These are phyloP conservation scores for Balanococcus diminutus DNA, from an alignment of 2,888 invertebrate genomes.

Conservation along the genomic window DNA sequence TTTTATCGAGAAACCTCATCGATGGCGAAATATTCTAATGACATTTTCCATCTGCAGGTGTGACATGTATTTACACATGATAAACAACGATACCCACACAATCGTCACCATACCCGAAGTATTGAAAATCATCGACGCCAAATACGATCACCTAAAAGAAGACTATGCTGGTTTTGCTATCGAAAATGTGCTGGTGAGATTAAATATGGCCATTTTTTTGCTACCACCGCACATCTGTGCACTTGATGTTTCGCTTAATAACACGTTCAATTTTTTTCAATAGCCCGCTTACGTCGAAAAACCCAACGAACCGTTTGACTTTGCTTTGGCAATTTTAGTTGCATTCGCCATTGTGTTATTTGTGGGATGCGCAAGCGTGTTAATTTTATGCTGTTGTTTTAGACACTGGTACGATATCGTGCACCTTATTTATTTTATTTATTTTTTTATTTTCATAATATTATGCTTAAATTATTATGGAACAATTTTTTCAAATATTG, in stretches of 20 bases:
- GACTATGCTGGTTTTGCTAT: conserved; percentile 77
- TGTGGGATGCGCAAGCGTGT: conserved; percentile 84
- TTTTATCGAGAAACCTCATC: neutral
- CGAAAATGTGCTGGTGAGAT: conserved; percentile 67
- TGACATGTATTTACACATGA: conserved; percentile 83
- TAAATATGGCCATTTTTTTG: neutral
- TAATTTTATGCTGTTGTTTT: conserved; percentile 85
- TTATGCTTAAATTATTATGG: too few relatives aligned
- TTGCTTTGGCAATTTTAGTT: conserved; percentile 83
- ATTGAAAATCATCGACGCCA: conserved; percentile 79
- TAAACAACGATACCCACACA: conserved; percentile 74
- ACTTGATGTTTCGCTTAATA: neutral
- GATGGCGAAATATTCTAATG: conserved; percentile 48
- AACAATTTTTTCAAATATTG: neutral
- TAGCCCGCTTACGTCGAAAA: conserved; percentile 71
- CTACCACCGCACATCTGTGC: neutral
- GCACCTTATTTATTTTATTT: neutral
- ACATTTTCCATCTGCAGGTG: conserved; percentile 69
- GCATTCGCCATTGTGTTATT: conserved; percentile 83
- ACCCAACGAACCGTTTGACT: conserved; percentile 79
- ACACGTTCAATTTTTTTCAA: conserved; percentile 49
- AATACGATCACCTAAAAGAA: conserved; percentile 83
- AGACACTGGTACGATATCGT: conserved; percentile 73
- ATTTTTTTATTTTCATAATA: neutral
- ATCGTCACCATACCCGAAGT: conserved; percentile 80